Evolutionary conservation across 2,888 invertebrate species (phyloP).

Genomic region (Bombylius major): DNA sequence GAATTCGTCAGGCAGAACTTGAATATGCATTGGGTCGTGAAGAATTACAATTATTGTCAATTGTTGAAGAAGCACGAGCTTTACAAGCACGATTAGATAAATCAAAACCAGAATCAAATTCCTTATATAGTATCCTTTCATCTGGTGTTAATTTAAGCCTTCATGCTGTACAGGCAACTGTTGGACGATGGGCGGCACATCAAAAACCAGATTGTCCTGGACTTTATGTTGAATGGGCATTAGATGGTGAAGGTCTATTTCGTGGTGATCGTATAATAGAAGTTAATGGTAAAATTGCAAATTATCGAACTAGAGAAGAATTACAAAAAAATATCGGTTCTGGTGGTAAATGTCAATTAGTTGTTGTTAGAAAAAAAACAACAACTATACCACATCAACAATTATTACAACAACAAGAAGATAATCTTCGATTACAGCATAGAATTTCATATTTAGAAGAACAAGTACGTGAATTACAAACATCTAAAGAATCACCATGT

Average conservation of each 20-base stretch:
- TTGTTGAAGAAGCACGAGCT: slow-evolving; percentile 71
- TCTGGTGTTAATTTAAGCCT: slow-evolving; percentile 38
- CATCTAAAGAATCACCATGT: slow-evolving; percentile 21
- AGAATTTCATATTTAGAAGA: slow-evolving; percentile 82
- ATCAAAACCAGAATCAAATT: slow-evolving; percentile 41
- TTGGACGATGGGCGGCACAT: slow-evolving; percentile 60
- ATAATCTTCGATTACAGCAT: slow-evolving; percentile 74
- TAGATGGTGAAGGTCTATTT: slow-evolving; percentile 60
- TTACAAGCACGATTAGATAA: slow-evolving; percentile 68
- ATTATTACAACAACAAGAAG: slow-evolving; percentile 43
- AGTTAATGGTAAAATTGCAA: slow-evolving; percentile 64
- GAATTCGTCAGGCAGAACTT: slow-evolving; percentile 81
- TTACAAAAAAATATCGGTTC: slow-evolving; percentile 49
- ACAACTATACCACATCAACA: slow-evolving; percentile 32
- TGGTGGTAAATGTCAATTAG: slow-evolving; percentile 33
- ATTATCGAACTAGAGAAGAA: slow-evolving; percentile 58
- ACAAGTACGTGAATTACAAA: slow-evolving; percentile 56
- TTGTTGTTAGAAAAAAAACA: slow-evolving; percentile 30
- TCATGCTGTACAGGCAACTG: slow-evolving; percentile 57
- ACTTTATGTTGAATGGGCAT: slow-evolving; percentile 67
- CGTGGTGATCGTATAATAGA: slow-evolving; percentile 67
- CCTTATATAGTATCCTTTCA: slow-evolving; percentile 41
- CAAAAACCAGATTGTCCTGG: slow-evolving; percentile 52
- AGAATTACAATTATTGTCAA: slow-evolving; percentile 71
- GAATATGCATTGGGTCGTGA: slow-evolving; percentile 81